phyloP scores from a whole-genome alignment of 2,888 invertebrate genomes.

The Drosophila borealis region DNA sequence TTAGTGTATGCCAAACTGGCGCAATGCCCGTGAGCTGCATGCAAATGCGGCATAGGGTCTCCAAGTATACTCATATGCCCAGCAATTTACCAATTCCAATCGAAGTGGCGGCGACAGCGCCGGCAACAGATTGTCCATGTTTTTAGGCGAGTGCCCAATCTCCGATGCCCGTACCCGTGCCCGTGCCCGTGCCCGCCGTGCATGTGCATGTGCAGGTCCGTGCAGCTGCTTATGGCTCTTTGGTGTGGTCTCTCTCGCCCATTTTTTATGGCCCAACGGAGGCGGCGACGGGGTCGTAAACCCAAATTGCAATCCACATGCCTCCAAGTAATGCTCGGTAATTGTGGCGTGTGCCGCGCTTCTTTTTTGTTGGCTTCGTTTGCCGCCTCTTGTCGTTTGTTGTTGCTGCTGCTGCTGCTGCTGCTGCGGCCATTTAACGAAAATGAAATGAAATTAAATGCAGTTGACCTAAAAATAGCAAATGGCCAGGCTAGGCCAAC shows the following conservation, averaged over 20 bases:
- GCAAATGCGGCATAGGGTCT: too few relatives aligned
- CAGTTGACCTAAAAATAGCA: constrained; percentile 71
- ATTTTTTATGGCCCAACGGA: constrained; percentile 35
- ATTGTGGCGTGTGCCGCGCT: constrained; percentile 55
- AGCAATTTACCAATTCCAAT: background rate
- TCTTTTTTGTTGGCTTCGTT: constrained; percentile 4
- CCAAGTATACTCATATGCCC: too few relatives aligned
- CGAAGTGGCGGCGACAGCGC: background rate
- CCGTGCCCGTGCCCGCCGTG: background rate
- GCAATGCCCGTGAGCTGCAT: background rate
- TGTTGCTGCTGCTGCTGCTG: constrained; percentile 26
- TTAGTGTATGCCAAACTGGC: constrained; percentile 16
- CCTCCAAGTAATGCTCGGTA: constrained; percentile 47
- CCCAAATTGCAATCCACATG: constrained; percentile 71
- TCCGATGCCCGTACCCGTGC: background rate
- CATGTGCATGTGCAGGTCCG: constrained; percentile 1
- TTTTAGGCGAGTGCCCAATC: too few relatives aligned
- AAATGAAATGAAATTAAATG: constrained; percentile 72
- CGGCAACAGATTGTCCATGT: background rate
- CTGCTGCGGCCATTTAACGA: constrained; percentile 54
- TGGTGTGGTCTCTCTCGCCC: constrained; percentile 10
- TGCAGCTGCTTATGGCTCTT: constrained; percentile 5
- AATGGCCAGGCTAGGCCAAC: constrained; percentile 38
- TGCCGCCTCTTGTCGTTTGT: constrained; percentile 19
- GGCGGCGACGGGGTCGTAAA: constrained; percentile 57